phyloP scores from a whole-genome alignment of 2,113 vertebrate species.

The Setophaga kirtlandii region DNA sequence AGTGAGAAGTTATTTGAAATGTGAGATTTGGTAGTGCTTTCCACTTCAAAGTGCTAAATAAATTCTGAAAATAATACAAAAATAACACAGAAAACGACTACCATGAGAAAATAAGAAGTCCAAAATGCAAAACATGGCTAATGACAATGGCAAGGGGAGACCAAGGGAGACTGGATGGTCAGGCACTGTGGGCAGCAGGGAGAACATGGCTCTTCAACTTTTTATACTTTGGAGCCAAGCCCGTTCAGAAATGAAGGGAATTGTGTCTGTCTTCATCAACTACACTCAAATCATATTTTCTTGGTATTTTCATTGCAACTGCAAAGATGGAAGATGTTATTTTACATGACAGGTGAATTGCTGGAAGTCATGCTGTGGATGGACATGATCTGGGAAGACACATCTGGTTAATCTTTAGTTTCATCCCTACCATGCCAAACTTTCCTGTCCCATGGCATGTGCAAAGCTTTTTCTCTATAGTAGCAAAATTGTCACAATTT shows the following conservation, averaged over 20 bases:
- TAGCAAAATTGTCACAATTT: not conserved
- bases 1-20: not conserved
- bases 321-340: not conserved
- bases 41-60: not conserved
- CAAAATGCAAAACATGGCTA: not conserved
- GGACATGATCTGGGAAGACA: not conserved
- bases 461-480: not conserved
- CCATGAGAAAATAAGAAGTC: not conserved
- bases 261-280: not conserved
- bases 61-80: not conserved
- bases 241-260: not conserved
- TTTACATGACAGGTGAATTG: not conserved
- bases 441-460: fast-evolving
- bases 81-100: not conserved
- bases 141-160: not conserved
- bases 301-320: not conserved
- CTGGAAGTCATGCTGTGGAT: not conserved
- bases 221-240: not conserved
- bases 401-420: not conserved
- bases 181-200: not conserved
- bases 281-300: not conserved
- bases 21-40: not conserved
- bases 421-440: not conserved
- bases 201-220: not conserved
- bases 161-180: not conserved